phyloP scores from a whole-genome alignment of 2,797 vertebrate genomes.

The Anabacerthia variegaticeps region DNA sequence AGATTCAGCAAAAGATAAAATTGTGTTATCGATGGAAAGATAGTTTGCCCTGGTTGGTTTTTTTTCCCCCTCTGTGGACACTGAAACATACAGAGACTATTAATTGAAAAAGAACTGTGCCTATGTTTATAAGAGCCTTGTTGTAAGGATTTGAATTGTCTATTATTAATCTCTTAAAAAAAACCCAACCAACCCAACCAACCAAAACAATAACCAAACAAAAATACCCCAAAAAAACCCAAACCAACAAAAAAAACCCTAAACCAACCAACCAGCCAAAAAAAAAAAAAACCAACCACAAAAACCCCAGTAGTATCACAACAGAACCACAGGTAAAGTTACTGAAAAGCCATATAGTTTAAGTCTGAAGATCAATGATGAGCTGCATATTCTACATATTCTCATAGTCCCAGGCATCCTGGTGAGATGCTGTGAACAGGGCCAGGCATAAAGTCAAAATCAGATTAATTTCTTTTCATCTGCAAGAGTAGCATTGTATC shows the following conservation, averaged over 20 bases:
- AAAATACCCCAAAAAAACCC: too few relatives aligned
- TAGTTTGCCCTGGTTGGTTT: not conserved
- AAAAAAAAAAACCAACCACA: too few relatives aligned
- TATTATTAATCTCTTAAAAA: not conserved
- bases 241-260: too few relatives aligned
- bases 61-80: not conserved
- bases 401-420: not conserved
- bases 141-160: not conserved
- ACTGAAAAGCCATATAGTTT: not conserved
- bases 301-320: not conserved
- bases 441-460: not conserved
- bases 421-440: not conserved
- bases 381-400: not conserved
- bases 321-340: not conserved
- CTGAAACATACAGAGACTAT: not conserved
- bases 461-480: not conserved
- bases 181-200: too few relatives aligned
- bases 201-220: too few relatives aligned
- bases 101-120: not conserved
- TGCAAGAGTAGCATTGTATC: not conserved
- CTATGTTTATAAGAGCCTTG: fast-evolving
- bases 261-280: too few relatives aligned
- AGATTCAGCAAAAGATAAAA: not conserved
- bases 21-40: not conserved
- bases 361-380: not conserved